Evolutionary conservation across 2,888 invertebrate species (phyloP), one percentile per base, ranked within the genome.

Genomic region (Euplagia quadripunctaria): DNA sequence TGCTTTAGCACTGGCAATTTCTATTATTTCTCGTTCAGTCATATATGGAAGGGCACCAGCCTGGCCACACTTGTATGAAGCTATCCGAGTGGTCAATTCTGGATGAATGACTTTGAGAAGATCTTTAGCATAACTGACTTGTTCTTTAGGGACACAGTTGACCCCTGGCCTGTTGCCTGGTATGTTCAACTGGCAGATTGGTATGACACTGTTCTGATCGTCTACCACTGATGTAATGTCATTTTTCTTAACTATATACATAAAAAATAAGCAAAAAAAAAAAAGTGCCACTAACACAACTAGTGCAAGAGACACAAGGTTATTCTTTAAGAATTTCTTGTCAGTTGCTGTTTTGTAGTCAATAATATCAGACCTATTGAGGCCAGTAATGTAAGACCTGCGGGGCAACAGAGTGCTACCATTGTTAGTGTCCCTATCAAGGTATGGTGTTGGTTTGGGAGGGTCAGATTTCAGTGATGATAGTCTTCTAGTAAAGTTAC

Each of bases 401-500:
- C 95, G 93, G 0, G 93, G 92, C 55, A 92, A 76, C 8, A 92
- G 77, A 67, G 92, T 90, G 76, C 89, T 92, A 0, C 96, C 96
- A 82, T 96, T 96, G 75, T 92, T 94, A 9, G 88, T 83, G 74
- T 96, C 96, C 70, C 94, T 84, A 75, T 95, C 94, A 4, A 92
- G 75, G 68, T 82, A 93, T 6, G 91, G 77, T 6, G 88, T 79
- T 2, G 90, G 76, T 85, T 92, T 94, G 5, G 90, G 84, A 5
- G 90, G 89, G n/a, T 95, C 95, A 0, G 95, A 85, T 78, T 96
- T 95, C 5, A 96, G 84, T 9, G 95, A 77, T 17, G 97, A 96
- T 76, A 97, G 89, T 76, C 97, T 96, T 75, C 96, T 95, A 0
- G 97, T 97, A 83, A 97, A 97, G 86, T 97, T 97, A 85, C 97